Conservation (phyloP, 2,888 invertebrate genomes). For the Sericinus montela region DNA sequence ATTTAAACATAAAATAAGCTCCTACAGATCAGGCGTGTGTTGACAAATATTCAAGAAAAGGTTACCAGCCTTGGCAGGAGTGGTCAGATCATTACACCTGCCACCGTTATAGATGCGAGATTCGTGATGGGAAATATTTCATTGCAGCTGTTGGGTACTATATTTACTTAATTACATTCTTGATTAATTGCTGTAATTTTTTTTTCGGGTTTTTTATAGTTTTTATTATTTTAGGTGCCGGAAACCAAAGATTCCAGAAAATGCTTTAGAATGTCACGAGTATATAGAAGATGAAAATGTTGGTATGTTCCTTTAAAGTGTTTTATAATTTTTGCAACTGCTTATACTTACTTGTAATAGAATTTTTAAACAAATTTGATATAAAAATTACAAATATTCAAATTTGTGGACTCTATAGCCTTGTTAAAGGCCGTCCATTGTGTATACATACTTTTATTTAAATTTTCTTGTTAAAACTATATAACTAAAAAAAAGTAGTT, state of each 20-base stretch:
- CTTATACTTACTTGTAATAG: too few species aligned
- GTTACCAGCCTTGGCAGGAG: slow-evolving; percentile 74
- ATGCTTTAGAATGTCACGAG: slow-evolving; percentile 71
- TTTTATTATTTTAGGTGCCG: slow-evolving; percentile 46
- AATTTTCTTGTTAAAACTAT: too few species aligned
- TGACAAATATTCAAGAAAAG: slow-evolving; percentile 74
- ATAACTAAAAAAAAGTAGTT: too few species aligned
- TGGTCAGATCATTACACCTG: slow-evolving; percentile 75
- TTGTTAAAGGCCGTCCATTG: too few species aligned
- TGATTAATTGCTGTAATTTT: too few species aligned
- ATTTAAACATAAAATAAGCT: not conserved
- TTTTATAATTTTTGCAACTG: too few species aligned
- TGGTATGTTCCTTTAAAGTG: slow-evolving; percentile 38
- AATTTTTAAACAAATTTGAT: too few species aligned
- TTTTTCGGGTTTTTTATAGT: not conserved
- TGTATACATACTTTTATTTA: too few species aligned
- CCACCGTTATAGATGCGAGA: slow-evolving; percentile 69
- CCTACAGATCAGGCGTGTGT: slow-evolving; percentile 69
- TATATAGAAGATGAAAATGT: slow-evolving; percentile 75
- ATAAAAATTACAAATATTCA: too few species aligned
- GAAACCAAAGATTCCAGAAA: slow-evolving; percentile 73
- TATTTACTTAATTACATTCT: not conserved
- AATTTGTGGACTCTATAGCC: too few species aligned
- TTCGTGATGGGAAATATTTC: slow-evolving; percentile 71
- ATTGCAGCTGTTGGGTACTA: slow-evolving; percentile 70